Base-by-base conservation (phyloP, 2,888 invertebrate species). In the Caenorhabditis sp. region DNA sequence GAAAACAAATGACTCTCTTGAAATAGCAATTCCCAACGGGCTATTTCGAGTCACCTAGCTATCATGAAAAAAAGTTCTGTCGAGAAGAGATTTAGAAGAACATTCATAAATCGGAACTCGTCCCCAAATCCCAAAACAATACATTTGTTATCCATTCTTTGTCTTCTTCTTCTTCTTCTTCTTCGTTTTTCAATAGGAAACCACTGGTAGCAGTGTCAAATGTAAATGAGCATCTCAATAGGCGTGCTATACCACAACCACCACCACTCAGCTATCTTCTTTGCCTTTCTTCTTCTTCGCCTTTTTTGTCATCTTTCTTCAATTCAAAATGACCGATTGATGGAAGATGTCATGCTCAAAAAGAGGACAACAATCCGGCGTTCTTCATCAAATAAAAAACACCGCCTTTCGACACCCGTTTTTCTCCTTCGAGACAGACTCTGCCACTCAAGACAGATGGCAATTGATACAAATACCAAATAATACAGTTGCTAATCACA, bases 341-440 rank as follows among this genome's bases (percentile, higher is more conserved):
- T 53, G 43, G 59, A 23, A 23, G 21, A 27, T 21, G 52, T 56
- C 53, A 60, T 60, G 12, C 43, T 43, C 43, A 43, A 43, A 43
- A 12, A 43, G 43, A 43, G 43, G 17, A 43, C 10, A 36, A 36
- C 36, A 36, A 36, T 36, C 5, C 36, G 17, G 14, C 14, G 17
- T 43, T 43, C 43, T 43, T 43, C 43, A 43, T 43, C 43, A 43
- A 43, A 43, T 43, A 43, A 43, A 43, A 43, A 10, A 43, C 12
- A 43, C 43, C 43, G 43, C 7, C 31, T 7, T n/a, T n/a, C 4
- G 10, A 43, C 17, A 17, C 43, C 12, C 10, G 36, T 36, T 36
- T 36, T 5, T 5, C 36, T 10, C 10, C 17, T 43, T 43, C 43
- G 17, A 43, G 43, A 43, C 43, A 43, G 43, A 43, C 43, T 43